phyloP scores from a whole-genome alignment of 1,140 invertebrate genomes.

The Musca domestica region DNA sequence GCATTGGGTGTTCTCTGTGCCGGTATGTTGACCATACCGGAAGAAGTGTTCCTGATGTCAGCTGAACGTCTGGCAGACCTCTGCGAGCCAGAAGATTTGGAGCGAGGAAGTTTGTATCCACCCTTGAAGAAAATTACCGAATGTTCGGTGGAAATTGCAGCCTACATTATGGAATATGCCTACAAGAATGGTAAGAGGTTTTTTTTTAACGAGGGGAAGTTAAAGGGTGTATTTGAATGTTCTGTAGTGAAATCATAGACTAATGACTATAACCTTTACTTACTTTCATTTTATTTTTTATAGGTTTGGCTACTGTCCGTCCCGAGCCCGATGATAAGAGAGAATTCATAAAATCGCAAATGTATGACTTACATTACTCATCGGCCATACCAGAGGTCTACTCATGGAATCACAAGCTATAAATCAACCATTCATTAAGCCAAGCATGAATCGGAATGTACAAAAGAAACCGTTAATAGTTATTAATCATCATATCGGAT shows the following conservation, averaged over 20 bases:
- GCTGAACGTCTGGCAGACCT: constrained; percentile 81
- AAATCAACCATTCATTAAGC: not conserved
- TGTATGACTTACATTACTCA: constrained; percentile 73
- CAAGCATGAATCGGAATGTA: too few species aligned
- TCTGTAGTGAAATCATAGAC: not conserved
- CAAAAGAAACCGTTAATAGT: too few species aligned
- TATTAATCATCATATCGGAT: too few species aligned
- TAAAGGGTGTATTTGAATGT: not conserved
- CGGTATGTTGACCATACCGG: constrained; percentile 80
- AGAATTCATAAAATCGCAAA: constrained; percentile 76
- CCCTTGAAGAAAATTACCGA: constrained; percentile 81
- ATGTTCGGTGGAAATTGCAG: constrained; percentile 87
- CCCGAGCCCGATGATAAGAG: constrained; percentile 75
- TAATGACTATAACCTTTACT: not conserved
- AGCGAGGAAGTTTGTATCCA: constrained; percentile 92
- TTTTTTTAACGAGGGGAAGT: too few species aligned
- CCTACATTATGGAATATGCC: constrained; percentile 81
- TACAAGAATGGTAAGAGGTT: constrained; percentile 75
- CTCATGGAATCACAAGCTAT: constrained; percentile 30
- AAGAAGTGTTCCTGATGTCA: constrained; percentile 86
- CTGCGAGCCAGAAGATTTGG: constrained; percentile 79
- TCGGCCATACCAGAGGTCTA: constrained; percentile 62
- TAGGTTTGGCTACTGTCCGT: constrained; percentile 72
- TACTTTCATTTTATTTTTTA: constrained; percentile 27
- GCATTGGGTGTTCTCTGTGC: constrained; percentile 81